Evolutionary conservation across 2,888 invertebrate genomes (phyloP), one percentile per base, ranked within the genome.

Genomic region (Dasypogon diadema): DNA sequence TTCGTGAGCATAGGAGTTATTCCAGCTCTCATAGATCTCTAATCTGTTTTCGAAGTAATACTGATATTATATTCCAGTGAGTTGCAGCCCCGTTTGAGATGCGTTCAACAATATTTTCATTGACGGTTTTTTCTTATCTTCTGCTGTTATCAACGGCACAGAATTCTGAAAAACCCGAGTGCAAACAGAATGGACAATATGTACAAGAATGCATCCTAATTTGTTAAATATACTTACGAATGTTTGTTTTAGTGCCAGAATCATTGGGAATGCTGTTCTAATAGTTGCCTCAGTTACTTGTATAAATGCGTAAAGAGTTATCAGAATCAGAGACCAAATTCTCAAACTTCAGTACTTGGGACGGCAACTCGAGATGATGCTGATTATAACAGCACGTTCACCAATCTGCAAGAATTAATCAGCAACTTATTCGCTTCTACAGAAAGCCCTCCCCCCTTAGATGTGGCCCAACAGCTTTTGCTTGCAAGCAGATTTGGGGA

Each of bases 261-360:
- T 51, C 84, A 85, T 77, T 79, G 77, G 79, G 84, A 86, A 4
- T 85, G 85, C 68, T 85, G 85, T 58, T 83, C 85, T 0, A 78
- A 81, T 34, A 83, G 81, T 18, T 85, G 85, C 74, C 78, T 84
- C 77, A 83, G 81, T 8, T 85, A 83, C 68, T 58, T 80, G 75
- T 81, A 81, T 75, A 77, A 83, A 73, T 80, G 85, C 78, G 77
- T 82, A 16, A 60, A 78, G 0, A 77, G 74, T 56, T 24, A 79
- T 21, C 60, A 72, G 14, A n/a, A n/a, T n/a, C 14, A 14, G 3
- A 18, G 48, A 37, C 34, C 34, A 10, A 10, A 42, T 12, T 42
- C 1, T 42, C 8, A 22, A 46, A 24, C 8, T 10, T 37, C 46
- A 18, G 14, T 8, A 8, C 8, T 22, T n/a, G 6, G 10, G 4